Evolutionary conservation across 1,140 invertebrate genomes (phyloP).

Genomic region (Pseudomyrmex dendroicus): DNA sequence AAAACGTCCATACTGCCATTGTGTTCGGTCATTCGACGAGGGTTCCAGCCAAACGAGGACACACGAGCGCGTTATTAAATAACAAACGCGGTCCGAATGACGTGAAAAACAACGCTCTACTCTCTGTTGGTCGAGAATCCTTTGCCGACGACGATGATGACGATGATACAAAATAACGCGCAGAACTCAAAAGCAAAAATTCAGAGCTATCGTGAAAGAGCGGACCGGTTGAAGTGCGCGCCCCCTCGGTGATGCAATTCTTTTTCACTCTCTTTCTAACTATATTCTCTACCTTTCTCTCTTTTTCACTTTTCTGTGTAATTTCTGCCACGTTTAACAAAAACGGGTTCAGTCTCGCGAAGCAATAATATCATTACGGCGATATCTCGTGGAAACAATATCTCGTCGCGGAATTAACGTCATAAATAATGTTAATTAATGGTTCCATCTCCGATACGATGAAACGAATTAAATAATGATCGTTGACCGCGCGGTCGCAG

Average conservation of each 20-base stretch:
- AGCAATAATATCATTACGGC: conserved; percentile 40
- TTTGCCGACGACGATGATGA: conserved; percentile 9
- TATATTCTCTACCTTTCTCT: background rate
- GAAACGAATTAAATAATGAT: conserved; percentile 52
- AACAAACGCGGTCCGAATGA: conserved; percentile 50
- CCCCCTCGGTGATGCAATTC: background rate
- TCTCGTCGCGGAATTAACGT: conserved; percentile 49
- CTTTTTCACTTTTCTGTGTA: background rate
- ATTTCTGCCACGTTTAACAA: conserved; percentile 20
- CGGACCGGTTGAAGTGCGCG: background rate
- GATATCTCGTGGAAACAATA: conserved; percentile 38
- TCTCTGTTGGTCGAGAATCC: conserved; percentile 1
- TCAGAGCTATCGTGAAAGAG: conserved; percentile 12
- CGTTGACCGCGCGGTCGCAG: conserved; percentile 28
- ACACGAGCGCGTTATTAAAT: conserved; percentile 48
- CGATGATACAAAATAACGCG: conserved; percentile 31
- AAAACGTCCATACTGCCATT: conserved; percentile 51
- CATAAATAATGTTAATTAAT: conserved; percentile 62
- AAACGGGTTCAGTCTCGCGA: conserved; percentile 22
- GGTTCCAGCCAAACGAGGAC: conserved; percentile 16
- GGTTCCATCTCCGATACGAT: conserved; percentile 42
- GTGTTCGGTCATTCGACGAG: conserved; percentile 55
- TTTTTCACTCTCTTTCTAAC: no score
- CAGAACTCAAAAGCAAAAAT: conserved; percentile 37
- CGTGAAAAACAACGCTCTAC: conserved; percentile 21